Evolutionary conservation across 2,888 invertebrate genomes (phyloP), one percentile per base, ranked within the genome.

Genomic region (Perdita meconis): DNA sequence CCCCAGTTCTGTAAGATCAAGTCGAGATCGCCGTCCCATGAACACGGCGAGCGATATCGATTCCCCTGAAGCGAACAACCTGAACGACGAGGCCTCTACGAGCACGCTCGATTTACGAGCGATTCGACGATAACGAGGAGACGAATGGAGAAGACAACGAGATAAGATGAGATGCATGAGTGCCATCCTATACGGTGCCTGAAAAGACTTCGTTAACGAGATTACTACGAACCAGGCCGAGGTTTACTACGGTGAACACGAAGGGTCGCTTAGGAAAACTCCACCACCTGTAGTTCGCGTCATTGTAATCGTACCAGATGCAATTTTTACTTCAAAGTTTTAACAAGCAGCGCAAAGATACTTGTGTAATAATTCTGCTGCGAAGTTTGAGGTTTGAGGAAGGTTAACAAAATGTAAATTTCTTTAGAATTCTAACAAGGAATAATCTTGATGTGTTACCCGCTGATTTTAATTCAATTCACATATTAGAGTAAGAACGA

Each of bases 51-150:
- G 38, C 75, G 81, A 84, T 70, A 84, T 83, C 83, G 84, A 83
- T 81, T 83, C 86, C 73, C 68, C 68, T 66, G 75, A 78, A 81
- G 78, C 66, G 84, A 78, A 85, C 72, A 78, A 71, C 63, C 65
- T 69, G 70, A 71, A 72, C 80, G 78, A 72, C 76, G 78, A 68
- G 70, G 55, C 65, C 69, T 75, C 73, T 36, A 63, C 78, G 78
- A 77, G 69, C 74, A 70, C 70, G 84, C 79, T 78, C 86, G 86
- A 85, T 85, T 85, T 85, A 85, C 86, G 84, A 80, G 81, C 84
- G 84, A 85, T 85, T 86, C 80, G 61, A 81, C 81, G 84, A 85
- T 86, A 85, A 84, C 86, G 78, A 75, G 84, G 73, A 86, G 86
- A 86, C 86, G 81, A 79, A 82, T 82, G 82, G 79, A 69, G 75